Evolutionary conservation across 1,140 invertebrate genomes (phyloP), one percentile per base, ranked within the genome.

Genomic region (Conopomorpha cramerella): DNA sequence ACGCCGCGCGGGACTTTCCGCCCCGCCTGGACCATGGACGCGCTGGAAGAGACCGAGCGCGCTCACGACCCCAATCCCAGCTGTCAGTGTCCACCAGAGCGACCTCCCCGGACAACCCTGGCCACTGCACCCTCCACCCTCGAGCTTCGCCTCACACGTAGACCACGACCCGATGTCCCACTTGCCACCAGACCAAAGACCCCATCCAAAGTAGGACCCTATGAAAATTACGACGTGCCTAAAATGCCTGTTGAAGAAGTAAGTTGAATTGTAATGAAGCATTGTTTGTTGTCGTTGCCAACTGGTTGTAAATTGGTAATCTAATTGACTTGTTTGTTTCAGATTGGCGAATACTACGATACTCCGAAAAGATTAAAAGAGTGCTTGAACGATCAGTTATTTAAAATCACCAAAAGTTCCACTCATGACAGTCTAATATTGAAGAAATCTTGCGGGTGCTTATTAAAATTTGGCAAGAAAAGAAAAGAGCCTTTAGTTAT

Each of bases 211-310:
- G 48, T 71, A 31, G 80, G 80, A 11, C 82, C 83, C 2, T 90
- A 89, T 51, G 87, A 90, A 49, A 91, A 91, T 57, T 91, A 90
- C 45, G 89, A 91, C 47, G 71, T 90, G 16, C 89, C 89, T 16
- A 89, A 82, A 66, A 62, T 82, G 41, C 70, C 77, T 18, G 78
- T 77, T 32, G 65, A 74, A 37, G 80, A 84, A 66, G 81, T 80
- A 55, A 63, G 48, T 51, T 1, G 12, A n/a, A n/a, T n/a, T n/a
- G n/a, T n/a, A n/a, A n/a, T n/a, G n/a, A n/a, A n/a, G n/a, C n/a
- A n/a, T n/a, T n/a, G n/a, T n/a, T n/a, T n/a, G n/a, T n/a, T n/a
- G n/a, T n/a, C n/a, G n/a, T n/a, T n/a, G n/a, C n/a, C n/a, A n/a
- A n/a, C n/a, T n/a, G n/a, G n/a, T n/a, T n/a, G n/a, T n/a, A n/a